Base-by-base conservation (phyloP, 1,140 invertebrate species). In the Streblospio benedicti region DNA sequence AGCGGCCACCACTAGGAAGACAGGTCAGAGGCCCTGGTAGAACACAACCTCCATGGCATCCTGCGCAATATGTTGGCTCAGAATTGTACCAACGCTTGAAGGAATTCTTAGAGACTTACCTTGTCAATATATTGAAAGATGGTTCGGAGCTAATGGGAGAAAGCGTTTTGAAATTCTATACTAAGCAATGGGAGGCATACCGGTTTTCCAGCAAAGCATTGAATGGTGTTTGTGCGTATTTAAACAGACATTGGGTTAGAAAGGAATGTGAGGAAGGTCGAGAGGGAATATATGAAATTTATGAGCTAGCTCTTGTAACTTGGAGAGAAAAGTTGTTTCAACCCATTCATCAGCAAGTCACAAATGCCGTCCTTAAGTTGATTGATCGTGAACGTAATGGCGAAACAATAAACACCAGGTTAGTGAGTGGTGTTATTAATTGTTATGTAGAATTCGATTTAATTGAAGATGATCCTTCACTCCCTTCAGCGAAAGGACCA, bases 171-270 rank as follows among this genome's bases (percentile, higher is more conserved):
- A 85, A 88, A 62, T 96, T 95, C 80, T 98, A 98, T 78, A 97
- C 93, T 14, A 86, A 86, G 69, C 89, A 96, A 73, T 99, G 96
- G 96, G 93, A 96, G 77, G 90, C 95, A 71, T 99, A 97, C 80
- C 92, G 95, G 74, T 97, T 98, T 77, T 96, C 92, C 61, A 95
- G 91, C 63, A 93, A 93, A 74, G 95, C 97, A 0, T 80, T 98
- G 14, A 94, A 98, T 81, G 95, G 95, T 2, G 92, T 98, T 45
- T 98, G 94, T 80, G 85, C 91, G 0, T 99, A 99, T 81, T 81
- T 99, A 27, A 99, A 99, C 82, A 84, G 96, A 65, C 95, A 99
- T 77, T 99, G 96, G 96, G 95, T 99, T 0, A 89, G 93, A 66
- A 81, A 95, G 63, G 94, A 99, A 77, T 95, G 92, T 75, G 95